Evolutionary conservation across 1,140 invertebrate genomes (phyloP).

Genomic region (Leptinotarsa texana): DNA sequence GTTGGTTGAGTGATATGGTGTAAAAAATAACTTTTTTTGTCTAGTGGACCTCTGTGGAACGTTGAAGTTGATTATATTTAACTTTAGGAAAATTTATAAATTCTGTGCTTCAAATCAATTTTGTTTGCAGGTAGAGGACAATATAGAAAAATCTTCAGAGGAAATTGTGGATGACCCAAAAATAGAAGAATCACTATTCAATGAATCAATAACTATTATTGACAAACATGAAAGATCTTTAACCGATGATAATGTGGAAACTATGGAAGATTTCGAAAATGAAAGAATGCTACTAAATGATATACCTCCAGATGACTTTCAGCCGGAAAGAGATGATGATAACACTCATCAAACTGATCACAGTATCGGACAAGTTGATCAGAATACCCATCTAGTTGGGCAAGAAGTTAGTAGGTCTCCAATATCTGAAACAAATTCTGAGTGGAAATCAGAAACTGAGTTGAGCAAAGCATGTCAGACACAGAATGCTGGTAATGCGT

Average conservation of each 20-base stretch:
- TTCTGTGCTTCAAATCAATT: too few relatives aligned
- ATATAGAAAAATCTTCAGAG: neutral
- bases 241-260: constrained; percentile 16
- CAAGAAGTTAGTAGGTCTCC: constrained; percentile 34
- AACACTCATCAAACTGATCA: constrained; percentile 11
- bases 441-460: constrained; percentile 33
- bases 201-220: constrained; percentile 9
- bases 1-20: too few relatives aligned
- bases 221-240: neutral
- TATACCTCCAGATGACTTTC: constrained; percentile 19
- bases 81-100: too few relatives aligned
- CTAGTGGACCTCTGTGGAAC: too few relatives aligned
- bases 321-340: constrained; percentile 20
- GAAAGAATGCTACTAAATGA: constrained; percentile 11
- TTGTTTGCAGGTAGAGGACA: neutral
- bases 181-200: neutral
- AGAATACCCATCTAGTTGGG: neutral
- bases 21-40: too few relatives aligned
- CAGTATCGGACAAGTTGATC: constrained; percentile 20
- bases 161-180: neutral
- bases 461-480: constrained; percentile 52
- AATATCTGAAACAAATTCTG: constrained; percentile 23
- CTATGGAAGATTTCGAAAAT: constrained; percentile 22
- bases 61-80: too few relatives aligned
- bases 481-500: constrained; percentile 31